Evolutionary conservation across 2,888 invertebrate species (phyloP), one percentile per base, ranked within the genome.

Genomic region (Nipponacmea schrenckii): DNA sequence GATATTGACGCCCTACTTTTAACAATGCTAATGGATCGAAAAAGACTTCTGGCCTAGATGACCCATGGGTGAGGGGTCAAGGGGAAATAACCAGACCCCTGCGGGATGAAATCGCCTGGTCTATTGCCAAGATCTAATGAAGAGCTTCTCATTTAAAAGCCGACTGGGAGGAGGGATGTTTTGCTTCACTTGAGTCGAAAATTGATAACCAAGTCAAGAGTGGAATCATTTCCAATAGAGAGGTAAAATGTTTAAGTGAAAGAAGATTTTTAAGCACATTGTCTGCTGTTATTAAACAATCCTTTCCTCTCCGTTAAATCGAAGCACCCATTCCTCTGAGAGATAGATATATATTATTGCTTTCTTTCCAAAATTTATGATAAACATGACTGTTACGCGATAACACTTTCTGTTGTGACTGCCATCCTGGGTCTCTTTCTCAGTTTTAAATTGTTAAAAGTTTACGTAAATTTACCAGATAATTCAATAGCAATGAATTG

Each of bases 401-500:
- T 39, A 39, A 5, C 39, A 39, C 10, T 10, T 1, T 39, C 7
- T 39, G 3, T 5, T 7, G 8, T 39, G 4, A 39, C 39, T 39
- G 31, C 4, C 39, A 8, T 39, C 39, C 10, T 39, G 39, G 8
- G 39, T 1, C 39, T 7, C 39, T 39, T 5, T 39, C 39, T 39
- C 39, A 5, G 10, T 39, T n/a, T 39, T 39, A 39, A 39, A 39
- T 39, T 39, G 39, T 39, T n/a, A n/a, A 56, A 62, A 17, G 24
- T 62, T 70, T 70, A 65, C 65, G 73, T 70, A 68, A 70, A 70
- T 73, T 70, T 73, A 65, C 44, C 65, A 65, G 73, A 68, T 73
- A 73, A 73, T 73, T 73, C 70, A 73, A 73, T 73, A 65, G 73
- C 63, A 70, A 73, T 73, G 69, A 50, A 39, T 39, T 14, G 39